A percentile compares a stretch with the other conserved stretches of the same genome.
Evolutionary conservation across 2,797 vertebrate genomes (phyloP).

Genomic region (Ambastaia sidthimunki): DNA sequence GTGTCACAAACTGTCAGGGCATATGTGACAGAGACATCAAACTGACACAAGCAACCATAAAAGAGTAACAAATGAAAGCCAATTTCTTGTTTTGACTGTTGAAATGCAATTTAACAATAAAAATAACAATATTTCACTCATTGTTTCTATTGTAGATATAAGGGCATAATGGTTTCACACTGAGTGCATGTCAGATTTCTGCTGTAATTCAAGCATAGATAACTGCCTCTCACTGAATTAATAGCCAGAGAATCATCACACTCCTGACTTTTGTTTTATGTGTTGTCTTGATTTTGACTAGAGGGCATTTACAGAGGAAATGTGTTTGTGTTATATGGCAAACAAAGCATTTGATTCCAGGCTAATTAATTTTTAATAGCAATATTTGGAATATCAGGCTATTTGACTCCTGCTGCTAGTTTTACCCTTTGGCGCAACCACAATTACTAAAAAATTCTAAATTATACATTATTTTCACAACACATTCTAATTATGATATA

Average conservation of each 20-base stretch:
- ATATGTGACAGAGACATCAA: not conserved
- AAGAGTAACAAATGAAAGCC: slow-evolving; percentile 1
- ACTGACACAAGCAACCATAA: not conserved
- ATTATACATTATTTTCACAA: not conserved
- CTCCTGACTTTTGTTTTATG: slow-evolving; percentile 10
- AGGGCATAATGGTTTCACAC: slow-evolving; percentile 4
- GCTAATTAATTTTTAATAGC: slow-evolving; percentile 41
- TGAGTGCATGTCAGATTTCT: slow-evolving; percentile 17
- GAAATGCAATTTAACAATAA: slow-evolving; percentile 13
- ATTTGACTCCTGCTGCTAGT: slow-evolving; percentile 15
- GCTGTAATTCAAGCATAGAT: slow-evolving; percentile 27
- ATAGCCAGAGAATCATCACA: not conserved
- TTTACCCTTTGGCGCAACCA: not conserved
- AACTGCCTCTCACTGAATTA: slow-evolving; percentile 16
- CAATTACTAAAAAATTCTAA: not conserved
- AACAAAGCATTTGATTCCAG: slow-evolving; percentile 32
- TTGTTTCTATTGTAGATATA: slow-evolving; percentile 25
- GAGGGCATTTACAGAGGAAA: slow-evolving; percentile 1
- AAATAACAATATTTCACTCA: slow-evolving; percentile 9
- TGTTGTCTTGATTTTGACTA: not conserved
- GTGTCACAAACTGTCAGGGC: slow-evolving; percentile 9
- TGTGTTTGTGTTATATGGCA: slow-evolving; percentile 19
- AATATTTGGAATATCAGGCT: slow-evolving; percentile 14
- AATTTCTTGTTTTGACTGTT: slow-evolving; percentile 15
- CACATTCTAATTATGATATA: not conserved